Conservation (phyloP, 2,888 invertebrate genomes). For the Epirrhoe tristata region DNA sequence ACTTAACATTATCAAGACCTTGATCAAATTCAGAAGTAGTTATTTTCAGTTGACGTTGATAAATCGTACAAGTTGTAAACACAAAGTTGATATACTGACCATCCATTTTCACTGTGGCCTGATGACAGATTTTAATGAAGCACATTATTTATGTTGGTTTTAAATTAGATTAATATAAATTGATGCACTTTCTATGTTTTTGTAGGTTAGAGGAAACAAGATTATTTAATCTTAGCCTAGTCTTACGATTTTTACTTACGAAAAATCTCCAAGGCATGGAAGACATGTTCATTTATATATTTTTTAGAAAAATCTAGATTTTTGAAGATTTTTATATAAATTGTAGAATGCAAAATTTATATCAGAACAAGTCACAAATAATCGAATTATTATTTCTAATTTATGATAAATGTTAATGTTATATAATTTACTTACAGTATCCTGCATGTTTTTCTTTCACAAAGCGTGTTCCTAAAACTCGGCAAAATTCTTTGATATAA, state of each 20-base stretch:
- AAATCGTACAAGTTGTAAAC: slow-evolving; percentile 19
- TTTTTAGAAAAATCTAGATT: too few relatives aligned
- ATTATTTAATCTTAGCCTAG: slow-evolving; percentile 1
- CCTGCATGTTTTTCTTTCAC: not conserved
- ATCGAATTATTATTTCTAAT: too few relatives aligned
- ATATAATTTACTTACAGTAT: too few relatives aligned
- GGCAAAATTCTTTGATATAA: slow-evolving; percentile 23
- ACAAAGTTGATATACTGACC: slow-evolving; percentile 24
- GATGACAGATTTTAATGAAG: slow-evolving; percentile 26
- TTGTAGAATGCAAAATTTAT: too few relatives aligned
- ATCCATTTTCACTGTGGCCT: slow-evolving; percentile 16
- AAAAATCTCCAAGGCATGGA: too few relatives aligned
- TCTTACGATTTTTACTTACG: not conserved
- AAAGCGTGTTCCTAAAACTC: slow-evolving; percentile 1
- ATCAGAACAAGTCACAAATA: too few relatives aligned
- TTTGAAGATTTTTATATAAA: too few relatives aligned
- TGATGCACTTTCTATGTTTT: slow-evolving; percentile 10
- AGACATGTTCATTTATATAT: too few relatives aligned
- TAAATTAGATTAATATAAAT: slow-evolving; percentile 16
- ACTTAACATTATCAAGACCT: slow-evolving; percentile 17
- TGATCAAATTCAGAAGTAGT: slow-evolving; percentile 8
- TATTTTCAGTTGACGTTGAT: slow-evolving; percentile 23
- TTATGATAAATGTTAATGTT: too few relatives aligned
- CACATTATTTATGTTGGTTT: slow-evolving; percentile 19
- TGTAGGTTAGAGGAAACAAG: slow-evolving; percentile 1